These are phyloP conservation scores for Frieseomelitta varia DNA, from an alignment of 1,140 invertebrate species.

Conservation along the genomic window DNA sequence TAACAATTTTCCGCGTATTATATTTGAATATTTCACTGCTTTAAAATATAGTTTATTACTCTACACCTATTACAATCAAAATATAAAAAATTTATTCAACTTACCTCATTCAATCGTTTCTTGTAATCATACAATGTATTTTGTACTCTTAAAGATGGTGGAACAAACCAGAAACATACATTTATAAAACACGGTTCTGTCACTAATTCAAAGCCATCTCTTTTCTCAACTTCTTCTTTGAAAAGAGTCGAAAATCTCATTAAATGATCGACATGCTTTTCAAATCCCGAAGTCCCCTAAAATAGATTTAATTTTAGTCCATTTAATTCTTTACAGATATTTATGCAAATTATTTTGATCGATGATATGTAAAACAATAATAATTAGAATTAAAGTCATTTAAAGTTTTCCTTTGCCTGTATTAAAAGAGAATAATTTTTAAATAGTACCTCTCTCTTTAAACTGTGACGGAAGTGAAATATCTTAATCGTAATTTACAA, in stretches of 20 bases:
- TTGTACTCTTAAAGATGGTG: conserved; percentile 81
- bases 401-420: not conserved
- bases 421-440: not conserved
- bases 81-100: not conserved
- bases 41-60: not conserved
- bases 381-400: not conserved
- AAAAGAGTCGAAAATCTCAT: conserved; percentile 80
- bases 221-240: conserved; percentile 74
- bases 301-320: conserved; percentile 21
- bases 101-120: conserved; percentile 72
- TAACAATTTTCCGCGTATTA: not conserved
- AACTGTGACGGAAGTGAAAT: too few relatives aligned
- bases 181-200: conserved; percentile 86
- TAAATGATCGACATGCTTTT: conserved; percentile 83
- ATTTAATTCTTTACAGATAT: not conserved
- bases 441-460: not conserved
- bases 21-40: not conserved
- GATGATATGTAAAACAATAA: not conserved
- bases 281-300: conserved; percentile 82
- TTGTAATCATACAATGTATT: conserved; percentile 79
- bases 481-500: not conserved
- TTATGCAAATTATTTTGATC: not conserved
- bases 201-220: conserved; percentile 81
- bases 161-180: conserved; percentile 89
- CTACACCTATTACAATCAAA: not conserved